Evolutionary conservation across 2,113 vertebrate genomes (phyloP), one percentile per base, ranked within the genome.

Genomic region (Microtus richardsoni): DNA sequence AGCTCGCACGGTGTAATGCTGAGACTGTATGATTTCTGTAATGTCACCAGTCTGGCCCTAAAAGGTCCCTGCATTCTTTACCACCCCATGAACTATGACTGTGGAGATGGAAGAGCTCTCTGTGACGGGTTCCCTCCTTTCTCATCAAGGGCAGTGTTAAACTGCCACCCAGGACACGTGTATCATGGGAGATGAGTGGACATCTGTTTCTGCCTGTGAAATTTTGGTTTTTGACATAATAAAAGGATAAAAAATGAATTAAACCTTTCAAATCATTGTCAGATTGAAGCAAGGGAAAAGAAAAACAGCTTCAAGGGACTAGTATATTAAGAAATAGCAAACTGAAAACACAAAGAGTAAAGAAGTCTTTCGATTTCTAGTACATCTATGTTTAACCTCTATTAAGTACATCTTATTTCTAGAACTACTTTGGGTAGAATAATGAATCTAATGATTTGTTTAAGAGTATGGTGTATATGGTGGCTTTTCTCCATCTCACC

Each of bases 201-300:
- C 80, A 73, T 91, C 14, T 52, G 28, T 41, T 68, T 86, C 13
- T 11, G 26, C 7, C 12, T 86, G 6, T 36, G 71, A 91, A 77
- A n/a, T 30, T 68, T 73, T 47, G 36, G 12, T 83, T 89, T 90
- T 87, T 21, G 86, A 91, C 89, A 28, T 44, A 93, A 68, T 49
- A 91, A 91, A 49, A 62, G 33, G 33, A 49, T 49, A 54, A 49
- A 79, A 90, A 96, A 70, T 52, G 16, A 95, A 30, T 64, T 26
- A 94, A 82, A 74, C 1, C 13, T 94, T 95, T 70, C 49, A 70
- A 89, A 87, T 88, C 47, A 1, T 82, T 94, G 75, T 54, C 47
- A 89, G 68, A 89, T 58, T 0, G 4, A 93, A 79, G 90, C 49
- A 58, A 49, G 64, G 11, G 58, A 49, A 82, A 84, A 94, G 58